Evolutionary conservation across 2,797 vertebrate species (phyloP), one percentile per base, ranked within the genome.

Genomic region (Danio kyathit): DNA sequence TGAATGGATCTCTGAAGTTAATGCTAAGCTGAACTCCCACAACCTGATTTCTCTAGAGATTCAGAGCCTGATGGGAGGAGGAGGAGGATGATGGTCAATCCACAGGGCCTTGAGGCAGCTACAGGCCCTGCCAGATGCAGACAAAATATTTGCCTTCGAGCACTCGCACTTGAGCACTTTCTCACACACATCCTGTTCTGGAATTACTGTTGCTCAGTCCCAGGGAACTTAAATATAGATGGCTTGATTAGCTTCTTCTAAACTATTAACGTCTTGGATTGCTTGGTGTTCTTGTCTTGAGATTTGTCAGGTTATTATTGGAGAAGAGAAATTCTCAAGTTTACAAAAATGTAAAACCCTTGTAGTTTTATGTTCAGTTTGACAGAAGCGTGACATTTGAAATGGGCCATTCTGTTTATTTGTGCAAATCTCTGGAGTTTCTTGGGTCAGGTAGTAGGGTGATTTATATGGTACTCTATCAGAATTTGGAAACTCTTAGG

Each of bases 11-110:
- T 86, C 10, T 60, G 14, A 73, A 76, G 21, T 54, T 83, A 67
- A 75, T 76, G 86, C 76, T 60, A 69, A 86, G 82, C 83, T 84
- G 84, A 84, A 85, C 67, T 82, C 77, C 76, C 79, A 74, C 72
- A 52, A 87, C 84, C 81, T 73, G 67, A 87, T 84, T 82, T 60
- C 63, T 65, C 78, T 72, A 79, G 83, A 86, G 66, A 82, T 61
- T 59, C 48, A 54, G 8, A 71, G 17, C 71, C 82, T 71, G 14
- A 69, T 44, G 3, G 44, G 9, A 16, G 49, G 46, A 66, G 49
- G n/a, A n/a, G 0, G 17, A 77, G 56, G n/a, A 51, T 76, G 21
- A 13, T 13, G 40, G 48, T 69, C 63, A 76, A 79, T 79, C 5
- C 52, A 6, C 43, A 64, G 65, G 63, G 6, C 63, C 41, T 63